Evolutionary conservation across 2,888 invertebrate species (phyloP), one percentile per base, ranked within the genome.

Genomic region (Drosophila seclusa): DNA sequence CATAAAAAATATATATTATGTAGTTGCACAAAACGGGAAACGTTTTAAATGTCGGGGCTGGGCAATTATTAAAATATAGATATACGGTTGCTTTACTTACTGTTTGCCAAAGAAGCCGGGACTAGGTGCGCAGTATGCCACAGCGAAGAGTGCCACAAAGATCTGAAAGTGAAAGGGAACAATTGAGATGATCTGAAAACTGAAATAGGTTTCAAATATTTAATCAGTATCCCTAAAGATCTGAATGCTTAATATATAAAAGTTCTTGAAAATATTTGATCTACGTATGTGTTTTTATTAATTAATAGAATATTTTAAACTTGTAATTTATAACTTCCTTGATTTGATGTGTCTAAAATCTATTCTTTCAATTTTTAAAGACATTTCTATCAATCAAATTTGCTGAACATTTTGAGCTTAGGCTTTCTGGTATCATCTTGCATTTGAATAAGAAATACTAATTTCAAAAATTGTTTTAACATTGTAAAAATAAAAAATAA

Each of bases 41-140:
- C 72, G 57, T 62, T 85, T 74, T 53, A 55, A 40, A 60, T 48
- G 42, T 27, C 67, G 32, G 50, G 16, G 59, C 36, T 42, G 6
- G 18, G 45, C 31, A 31, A 27, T n/a, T 24, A 36, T 36, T 36
- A 29, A 57, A 40, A 58, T 68, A 48, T 21, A 18, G 11, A 29
- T 31, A 42, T 38, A 18, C 42, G 7, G n/a, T 16, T 54, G 40
- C 55, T 72, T 59, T 83, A 91, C 92, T 92, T 83, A 92, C 92
- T 92, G 92, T 83, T 90, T 92, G 76, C 90, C 89, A 80, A 90
- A 89, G 85, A 92, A 92, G 76, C 91, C 92, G 60, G 92, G 92
- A 66, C 86, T 80, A 65, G 92, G 92, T 64, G 92, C 90, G 65
- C 84, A 82, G 74, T 87, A 89, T 18, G 90, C 92, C 75, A 91